Base-by-base conservation (phyloP, 2,797 vertebrate species). In the Micromesistius poutassou region DNA sequence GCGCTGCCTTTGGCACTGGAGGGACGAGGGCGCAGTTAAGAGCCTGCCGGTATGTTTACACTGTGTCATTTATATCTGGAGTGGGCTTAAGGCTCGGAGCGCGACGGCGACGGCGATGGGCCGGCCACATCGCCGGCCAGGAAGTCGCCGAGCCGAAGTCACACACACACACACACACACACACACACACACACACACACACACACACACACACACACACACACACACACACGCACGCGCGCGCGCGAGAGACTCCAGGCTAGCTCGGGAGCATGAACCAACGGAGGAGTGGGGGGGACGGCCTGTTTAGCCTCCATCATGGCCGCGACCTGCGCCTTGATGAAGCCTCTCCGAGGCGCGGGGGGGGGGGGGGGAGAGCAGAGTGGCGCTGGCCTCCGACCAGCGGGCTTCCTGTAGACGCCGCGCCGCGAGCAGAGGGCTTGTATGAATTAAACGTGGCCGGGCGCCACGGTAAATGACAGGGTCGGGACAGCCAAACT, bases 361-460 rank as follows among this genome's bases (percentile, higher is more conserved):
- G n/a, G n/a, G n/a, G n/a, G n/a, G n/a, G n/a, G n/a, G n/a, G n/a
- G n/a, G 87, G 86, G 87, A 85, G 90, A 87, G 85, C 76, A 22
- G 55, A 88, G 78, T 78, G 75, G 73, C 80, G 78, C 79, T 85
- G 78, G 87, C 82, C 82, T 85, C 79, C 81, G 74, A 82, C 82
- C n/a, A 68, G 86, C 76, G 76, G 74, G 82, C 85, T 89, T 91
- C 88, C 88, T 89, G 84, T 89, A 83, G 77, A 79, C 71, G 85
- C 76, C 86, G 87, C 75, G 80, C 74, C 8, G 31, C 77, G 84
- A 81, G 74, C 62, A 80, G 74, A 9, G 79, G 81, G 79, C 78
- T 77, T 79, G 84, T 81, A 88, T 86, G 88, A 91, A 91, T 91
- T 90, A 87, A 89, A 87, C 83, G 90, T 85, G 83, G 88, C 84